Base-by-base conservation (phyloP, 2,888 invertebrate species). In the Fissipunctia ypsillon region DNA sequence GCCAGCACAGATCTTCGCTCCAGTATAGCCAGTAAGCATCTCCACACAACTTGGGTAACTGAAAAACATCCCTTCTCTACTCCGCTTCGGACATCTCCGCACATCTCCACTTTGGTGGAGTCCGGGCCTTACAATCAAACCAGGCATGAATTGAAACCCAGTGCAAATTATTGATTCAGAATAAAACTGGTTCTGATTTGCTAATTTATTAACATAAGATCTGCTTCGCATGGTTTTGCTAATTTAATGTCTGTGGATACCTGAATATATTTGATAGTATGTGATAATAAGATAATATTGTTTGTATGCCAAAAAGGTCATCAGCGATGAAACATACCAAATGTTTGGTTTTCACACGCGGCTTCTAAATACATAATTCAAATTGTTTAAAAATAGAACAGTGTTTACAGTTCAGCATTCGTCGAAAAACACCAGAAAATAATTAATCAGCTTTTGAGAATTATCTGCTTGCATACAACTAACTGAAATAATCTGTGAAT, bases 311-410 rank as follows among this genome's bases (percentile, higher is more conserved):
- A 2, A 69, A 69, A 83, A 80, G 66, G 50, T 77, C 61, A 80
- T 81, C 71, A 80, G 65, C 52, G 25, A 19, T 74, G 63, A n/a
- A n/a, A n/a, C n/a, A n/a, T n/a, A n/a, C 80, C 81, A 14, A 65
- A 48, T 84, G 76, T 85, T 84, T 84, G 78, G 12, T 73, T 81
- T 82, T 85, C 80, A 74, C 81, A 85, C 63, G 61, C 56, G 35
- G 66, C 22, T 63, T 38, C 45, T 76, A 69, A 79, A 66, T 64
- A 76, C 65, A 71, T 56, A 66, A 70, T 65, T 69, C 41, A 54
- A 14, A 48, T 54, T 63, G 41, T 68, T 70, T 59, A 45, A 67
- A 72, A 61, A 63, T 56, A 52, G 38, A 74, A 63, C 56, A 35
- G 50, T 31, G 31, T 57, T 64, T 52, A 50, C 14, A 41, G 19